These are phyloP conservation scores for Dipus sagitta DNA, from an alignment of 2,797 vertebrate species.

Conservation along the genomic window DNA sequence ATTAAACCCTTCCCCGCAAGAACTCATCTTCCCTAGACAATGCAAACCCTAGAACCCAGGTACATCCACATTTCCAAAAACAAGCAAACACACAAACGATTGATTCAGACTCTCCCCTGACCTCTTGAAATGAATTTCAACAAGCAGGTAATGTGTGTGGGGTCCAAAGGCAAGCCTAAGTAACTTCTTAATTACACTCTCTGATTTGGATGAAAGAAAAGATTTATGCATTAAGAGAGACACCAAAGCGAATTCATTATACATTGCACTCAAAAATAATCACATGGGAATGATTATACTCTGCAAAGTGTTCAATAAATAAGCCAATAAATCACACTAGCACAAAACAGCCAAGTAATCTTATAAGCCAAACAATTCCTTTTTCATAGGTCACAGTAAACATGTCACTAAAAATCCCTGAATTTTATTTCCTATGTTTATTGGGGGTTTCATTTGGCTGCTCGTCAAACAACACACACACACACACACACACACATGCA, in stretches of 20 bases:
- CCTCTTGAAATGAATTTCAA: neutral
- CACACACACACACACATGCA: no score
- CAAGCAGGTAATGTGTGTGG: accelerated
- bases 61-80: accelerated
- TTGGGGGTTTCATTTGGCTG: neutral
- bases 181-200: neutral
- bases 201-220: neutral
- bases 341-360: neutral
- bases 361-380: neutral
- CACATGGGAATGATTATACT: neutral
- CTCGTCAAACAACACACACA: neutral
- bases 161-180: no score
- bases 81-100: neutral
- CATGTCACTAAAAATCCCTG: neutral
- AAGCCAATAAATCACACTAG: neutral
- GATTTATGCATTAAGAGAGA: neutral
- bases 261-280: neutral
- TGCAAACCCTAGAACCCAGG: neutral
- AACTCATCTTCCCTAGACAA: neutral
- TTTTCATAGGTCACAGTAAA: neutral
- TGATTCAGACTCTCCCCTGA: no score
- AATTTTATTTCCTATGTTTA: neutral
- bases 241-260: neutral
- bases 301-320: neutral
- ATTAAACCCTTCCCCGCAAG: neutral